A percentile compares a stretch with the other conserved stretches of the same genome.
Evolutionary conservation across 2,113 vertebrate genomes (phyloP).

Genomic region (Cettia cetti): DNA sequence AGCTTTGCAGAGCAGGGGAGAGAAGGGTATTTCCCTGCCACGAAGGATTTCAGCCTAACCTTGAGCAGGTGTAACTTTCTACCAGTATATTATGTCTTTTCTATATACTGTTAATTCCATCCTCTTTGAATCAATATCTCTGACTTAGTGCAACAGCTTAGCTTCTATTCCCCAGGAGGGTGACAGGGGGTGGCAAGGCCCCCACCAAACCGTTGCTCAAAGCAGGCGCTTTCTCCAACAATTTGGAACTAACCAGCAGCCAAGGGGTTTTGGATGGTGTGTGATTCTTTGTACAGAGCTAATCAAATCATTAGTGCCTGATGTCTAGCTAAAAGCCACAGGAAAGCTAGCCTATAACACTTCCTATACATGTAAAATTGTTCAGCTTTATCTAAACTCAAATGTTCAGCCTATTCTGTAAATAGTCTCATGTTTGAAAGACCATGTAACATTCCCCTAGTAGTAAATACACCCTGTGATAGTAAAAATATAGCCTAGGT

Average conservation of each 20-base stretch:
- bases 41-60: not conserved
- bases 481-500: slow-evolving; percentile 58
- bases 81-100: slow-evolving; percentile 58
- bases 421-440: slow-evolving; percentile 64
- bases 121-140: slow-evolving; percentile 48
- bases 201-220: not conserved
- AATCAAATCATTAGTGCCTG: slow-evolving; percentile 73
- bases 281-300: slow-evolving; percentile 70
- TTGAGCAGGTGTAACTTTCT: slow-evolving; percentile 1
- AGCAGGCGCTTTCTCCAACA: not conserved
- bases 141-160: slow-evolving; percentile 54
- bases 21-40: slow-evolving; percentile 16
- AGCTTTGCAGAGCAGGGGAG: slow-evolving; percentile 14
- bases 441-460: slow-evolving; percentile 64
- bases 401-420: slow-evolving; percentile 59
- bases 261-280: slow-evolving; percentile 34
- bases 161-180: slow-evolving; percentile 26
- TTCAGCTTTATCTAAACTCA: slow-evolving; percentile 62
- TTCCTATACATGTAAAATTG: slow-evolving; percentile 63
- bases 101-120: slow-evolving; percentile 63
- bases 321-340: slow-evolving; percentile 68
- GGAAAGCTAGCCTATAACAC: slow-evolving; percentile 66
- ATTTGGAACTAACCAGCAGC: slow-evolving; percentile 59
- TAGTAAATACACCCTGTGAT: slow-evolving; percentile 64
- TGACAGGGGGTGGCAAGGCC: not conserved